Evolutionary conservation across 2,888 invertebrate species (phyloP).

Genomic region (Pantelozetes paolii): DNA sequence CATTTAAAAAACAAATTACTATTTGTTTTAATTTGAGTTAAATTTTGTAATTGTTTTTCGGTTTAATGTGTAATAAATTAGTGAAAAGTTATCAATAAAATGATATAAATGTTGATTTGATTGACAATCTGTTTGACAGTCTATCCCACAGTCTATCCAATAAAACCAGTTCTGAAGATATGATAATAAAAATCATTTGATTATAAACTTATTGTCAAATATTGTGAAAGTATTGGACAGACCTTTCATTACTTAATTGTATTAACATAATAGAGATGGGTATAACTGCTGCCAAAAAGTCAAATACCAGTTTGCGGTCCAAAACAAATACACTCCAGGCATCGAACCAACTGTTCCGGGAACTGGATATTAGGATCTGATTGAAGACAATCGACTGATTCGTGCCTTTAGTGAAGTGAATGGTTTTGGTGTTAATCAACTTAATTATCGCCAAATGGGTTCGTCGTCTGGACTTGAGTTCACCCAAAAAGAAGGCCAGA

Average conservation of each 20-base stretch:
- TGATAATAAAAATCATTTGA: too few relatives aligned
- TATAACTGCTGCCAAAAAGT: conserved; percentile 15
- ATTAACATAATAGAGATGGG: conserved; percentile 20
- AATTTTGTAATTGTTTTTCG: too few relatives aligned
- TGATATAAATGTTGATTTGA: too few relatives aligned
- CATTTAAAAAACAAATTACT: too few relatives aligned
- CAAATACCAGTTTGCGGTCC: conserved; percentile 8
- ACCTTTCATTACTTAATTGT: conserved; percentile 23
- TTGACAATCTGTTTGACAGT: too few relatives aligned
- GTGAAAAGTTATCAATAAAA: too few relatives aligned
- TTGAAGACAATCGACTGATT: conserved; percentile 19
- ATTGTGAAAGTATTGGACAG: too few relatives aligned
- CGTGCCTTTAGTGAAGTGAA: neutral
- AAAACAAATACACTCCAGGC: conserved; percentile 22
- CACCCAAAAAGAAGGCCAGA: neutral
- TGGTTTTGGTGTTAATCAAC: neutral
- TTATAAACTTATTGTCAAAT: too few relatives aligned
- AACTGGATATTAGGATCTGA: neutral
- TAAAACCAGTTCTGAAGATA: too few relatives aligned
- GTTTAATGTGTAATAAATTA: too few relatives aligned
- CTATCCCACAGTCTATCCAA: too few relatives aligned
- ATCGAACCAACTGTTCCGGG: neutral
- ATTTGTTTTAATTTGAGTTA: too few relatives aligned
- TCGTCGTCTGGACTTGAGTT: neutral
- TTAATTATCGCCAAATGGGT: neutral